Evolutionary conservation across 2,113 vertebrate genomes (phyloP).

Genomic region (Lampris incognitus): DNA sequence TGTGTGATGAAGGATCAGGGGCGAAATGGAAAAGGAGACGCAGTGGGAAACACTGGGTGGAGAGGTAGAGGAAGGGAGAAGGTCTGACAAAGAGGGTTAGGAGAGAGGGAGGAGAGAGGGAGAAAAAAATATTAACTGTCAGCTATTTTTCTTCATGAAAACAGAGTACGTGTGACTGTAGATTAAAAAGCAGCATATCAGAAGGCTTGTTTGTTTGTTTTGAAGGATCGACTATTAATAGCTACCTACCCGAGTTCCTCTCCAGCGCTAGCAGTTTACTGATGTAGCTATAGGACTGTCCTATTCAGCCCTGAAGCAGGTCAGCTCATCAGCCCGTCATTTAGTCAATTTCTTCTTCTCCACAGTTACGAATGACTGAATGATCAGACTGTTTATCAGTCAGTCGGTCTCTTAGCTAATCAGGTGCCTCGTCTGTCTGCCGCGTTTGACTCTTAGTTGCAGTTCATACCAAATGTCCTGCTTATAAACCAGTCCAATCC

Average conservation of each 20-base stretch:
- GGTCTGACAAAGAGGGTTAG: not conserved
- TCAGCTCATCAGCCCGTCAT: no score
- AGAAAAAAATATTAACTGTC: conserved; percentile 9
- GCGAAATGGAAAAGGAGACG: conserved; percentile 22
- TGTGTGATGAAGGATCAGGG: conserved; percentile 8
- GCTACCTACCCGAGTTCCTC: conserved; percentile 34
- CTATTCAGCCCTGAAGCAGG: not conserved
- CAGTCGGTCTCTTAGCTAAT: no score
- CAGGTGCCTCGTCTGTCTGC: no score
- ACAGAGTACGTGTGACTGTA: not conserved
- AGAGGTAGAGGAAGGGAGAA: not conserved
- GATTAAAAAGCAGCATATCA: conserved; percentile 13
- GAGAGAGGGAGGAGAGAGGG: not conserved
- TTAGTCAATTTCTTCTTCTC: no score
- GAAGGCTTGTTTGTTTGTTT: not conserved
- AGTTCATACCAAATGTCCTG: no score
- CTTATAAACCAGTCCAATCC: no score
- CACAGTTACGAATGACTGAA: no score
- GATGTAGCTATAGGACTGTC: not conserved
- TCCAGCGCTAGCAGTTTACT: conserved; percentile 6
- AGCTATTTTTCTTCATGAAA: not conserved
- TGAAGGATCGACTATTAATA: conserved; percentile 34
- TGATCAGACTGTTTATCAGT: no score
- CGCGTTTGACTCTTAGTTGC: no score
- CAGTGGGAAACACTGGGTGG: not conserved